phyloP scores from a whole-genome alignment of 1,140 invertebrate species.

The Elysia chlorotica region DNA sequence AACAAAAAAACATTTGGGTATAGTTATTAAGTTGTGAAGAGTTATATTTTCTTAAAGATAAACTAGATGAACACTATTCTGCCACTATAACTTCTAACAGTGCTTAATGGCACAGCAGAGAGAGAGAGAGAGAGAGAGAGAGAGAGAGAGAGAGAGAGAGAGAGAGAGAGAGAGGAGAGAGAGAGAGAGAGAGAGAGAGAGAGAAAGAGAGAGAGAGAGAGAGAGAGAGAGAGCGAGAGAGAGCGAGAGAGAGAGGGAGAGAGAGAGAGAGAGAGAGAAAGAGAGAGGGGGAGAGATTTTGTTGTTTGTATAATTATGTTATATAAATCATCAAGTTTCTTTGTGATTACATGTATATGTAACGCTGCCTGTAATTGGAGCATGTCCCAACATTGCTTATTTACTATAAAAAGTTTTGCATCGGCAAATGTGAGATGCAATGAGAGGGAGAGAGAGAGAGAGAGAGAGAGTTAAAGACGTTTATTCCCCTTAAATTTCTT shows the following conservation, averaged over 20 bases:
- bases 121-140: conserved; percentile 6
- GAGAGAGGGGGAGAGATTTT: conserved; percentile 18
- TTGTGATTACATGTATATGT: no score
- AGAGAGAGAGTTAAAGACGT: neutral
- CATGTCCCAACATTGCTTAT: no score
- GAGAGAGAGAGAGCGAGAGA: conserved; percentile 3
- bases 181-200: conserved; percentile 2
- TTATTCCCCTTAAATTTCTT: neutral
- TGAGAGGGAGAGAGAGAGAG: conserved; percentile 2
- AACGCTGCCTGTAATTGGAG: no score
- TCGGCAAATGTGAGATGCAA: neutral
- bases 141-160: neutral
- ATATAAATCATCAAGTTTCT: no score
- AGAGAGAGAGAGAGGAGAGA: neutral
- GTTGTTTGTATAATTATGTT: no score
- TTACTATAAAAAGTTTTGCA: no score
- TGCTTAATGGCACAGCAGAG: neutral
- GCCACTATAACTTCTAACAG: neutral
- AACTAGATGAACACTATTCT: neutral
- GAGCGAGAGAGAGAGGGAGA: conserved; percentile 16
- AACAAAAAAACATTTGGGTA: no score
- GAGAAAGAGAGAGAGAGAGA: neutral
- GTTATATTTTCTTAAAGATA: neutral
- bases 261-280: conserved; percentile 19
- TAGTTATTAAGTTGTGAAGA: neutral